A percentile compares a stretch with the other conserved stretches of the same genome.
phyloP scores from a whole-genome alignment of 2,797 vertebrate genomes.

The Champsocephalus esox region DNA sequence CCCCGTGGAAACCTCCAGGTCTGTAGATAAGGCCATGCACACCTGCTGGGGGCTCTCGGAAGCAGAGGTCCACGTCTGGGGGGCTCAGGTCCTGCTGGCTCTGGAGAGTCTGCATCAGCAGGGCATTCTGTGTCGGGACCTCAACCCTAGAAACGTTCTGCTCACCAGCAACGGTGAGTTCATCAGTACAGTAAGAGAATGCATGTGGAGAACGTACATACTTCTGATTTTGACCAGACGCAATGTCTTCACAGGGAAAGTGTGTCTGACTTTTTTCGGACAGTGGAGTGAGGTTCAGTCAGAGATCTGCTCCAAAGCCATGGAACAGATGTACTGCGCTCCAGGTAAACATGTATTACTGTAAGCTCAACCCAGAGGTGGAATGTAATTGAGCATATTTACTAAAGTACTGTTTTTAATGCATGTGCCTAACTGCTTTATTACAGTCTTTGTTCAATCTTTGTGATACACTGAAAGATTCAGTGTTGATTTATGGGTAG shows the following conservation, averaged over 20 bases:
- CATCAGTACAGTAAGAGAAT: neutral
- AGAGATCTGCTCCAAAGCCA: conserved; percentile 87
- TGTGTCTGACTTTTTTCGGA: conserved; percentile 95
- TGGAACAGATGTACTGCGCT: conserved; percentile 93
- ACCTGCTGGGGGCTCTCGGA: conserved; percentile 87
- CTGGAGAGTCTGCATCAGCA: conserved; percentile 96
- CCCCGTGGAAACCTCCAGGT: conserved; percentile 47
- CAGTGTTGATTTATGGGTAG: too few relatives aligned
- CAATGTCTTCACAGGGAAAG: conserved; percentile 86
- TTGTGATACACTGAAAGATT: too few relatives aligned
- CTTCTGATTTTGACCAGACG: conserved; percentile 9
- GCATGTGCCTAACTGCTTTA: too few relatives aligned
- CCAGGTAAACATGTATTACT: conserved; percentile 86
- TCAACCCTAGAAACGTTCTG: conserved; percentile 95
- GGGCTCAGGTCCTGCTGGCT: conserved; percentile 92
- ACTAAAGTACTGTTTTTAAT: too few relatives aligned
- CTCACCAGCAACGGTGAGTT: conserved; percentile 90
- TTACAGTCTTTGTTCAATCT: too few relatives aligned
- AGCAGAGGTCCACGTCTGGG: conserved; percentile 91
- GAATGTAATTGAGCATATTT: too few relatives aligned
- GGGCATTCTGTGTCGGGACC: conserved; percentile 93
- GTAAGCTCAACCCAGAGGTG: neutral
- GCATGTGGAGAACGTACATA: neutral
- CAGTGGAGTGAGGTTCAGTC: conserved; percentile 98
- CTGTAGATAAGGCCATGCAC: conserved; percentile 50